These are phyloP conservation scores for Cyprinodon tularosa DNA, from an alignment of 2,113 vertebrate species.

Conservation along the genomic window DNA sequence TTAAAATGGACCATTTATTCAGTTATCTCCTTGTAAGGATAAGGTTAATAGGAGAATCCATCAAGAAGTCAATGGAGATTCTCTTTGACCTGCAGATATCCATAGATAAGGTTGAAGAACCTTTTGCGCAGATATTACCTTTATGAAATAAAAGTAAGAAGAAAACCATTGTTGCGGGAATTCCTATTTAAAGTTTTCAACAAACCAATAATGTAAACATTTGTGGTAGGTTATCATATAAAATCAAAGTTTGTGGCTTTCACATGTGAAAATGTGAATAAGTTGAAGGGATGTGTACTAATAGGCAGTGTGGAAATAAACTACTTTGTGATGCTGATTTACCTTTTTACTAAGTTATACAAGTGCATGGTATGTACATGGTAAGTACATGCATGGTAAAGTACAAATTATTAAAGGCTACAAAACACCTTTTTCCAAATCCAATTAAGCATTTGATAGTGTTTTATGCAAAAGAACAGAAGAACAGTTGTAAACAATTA, in stretches of 20 bases:
- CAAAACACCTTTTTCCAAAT: neutral
- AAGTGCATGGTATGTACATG: neutral
- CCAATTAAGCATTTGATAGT: neutral
- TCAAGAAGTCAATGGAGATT: too few species aligned
- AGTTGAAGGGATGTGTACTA: neutral
- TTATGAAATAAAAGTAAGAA: neutral
- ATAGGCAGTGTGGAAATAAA: neutral
- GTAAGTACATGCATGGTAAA: neutral
- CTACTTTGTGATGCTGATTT: neutral
- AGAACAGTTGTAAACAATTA: slow-evolving; percentile 9
- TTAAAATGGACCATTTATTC: too few species aligned
- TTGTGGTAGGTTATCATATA: too few species aligned
- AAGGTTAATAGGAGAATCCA: too few species aligned
- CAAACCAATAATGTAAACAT: neutral
- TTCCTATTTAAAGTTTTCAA: neutral
- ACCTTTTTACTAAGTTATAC: neutral
- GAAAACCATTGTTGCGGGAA: neutral
- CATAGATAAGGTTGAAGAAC: too few species aligned
- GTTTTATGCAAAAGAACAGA: neutral
- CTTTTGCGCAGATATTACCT: too few species aligned
- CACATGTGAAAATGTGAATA: too few species aligned
- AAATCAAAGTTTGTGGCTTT: too few species aligned
- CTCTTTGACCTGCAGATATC: too few species aligned
- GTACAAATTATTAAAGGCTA: slow-evolving; percentile 1
- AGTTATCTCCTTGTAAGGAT: too few species aligned